Percentiles rank a stretch among this genome's conserved stretches.
These are phyloP conservation scores for Petrolisthes manimaculis DNA, from an alignment of 2,888 invertebrate genomes.

Conservation along the genomic window DNA sequence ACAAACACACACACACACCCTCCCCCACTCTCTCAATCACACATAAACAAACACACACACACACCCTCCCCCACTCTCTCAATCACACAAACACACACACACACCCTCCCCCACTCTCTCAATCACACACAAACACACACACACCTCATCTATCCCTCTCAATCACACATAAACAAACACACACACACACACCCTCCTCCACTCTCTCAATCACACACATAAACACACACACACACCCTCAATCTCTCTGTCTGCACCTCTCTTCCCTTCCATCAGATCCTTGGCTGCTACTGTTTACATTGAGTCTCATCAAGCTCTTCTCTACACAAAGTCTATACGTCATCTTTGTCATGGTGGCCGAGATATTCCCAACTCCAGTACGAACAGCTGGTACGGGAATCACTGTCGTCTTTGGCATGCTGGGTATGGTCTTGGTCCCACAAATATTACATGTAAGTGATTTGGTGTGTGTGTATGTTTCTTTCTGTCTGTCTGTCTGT, in stretches of 20 bases:
- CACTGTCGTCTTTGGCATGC: constrained; percentile 45
- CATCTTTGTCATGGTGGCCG: constrained; percentile 40
- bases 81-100: too few species aligned
- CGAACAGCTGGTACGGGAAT: constrained; percentile 51
- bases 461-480: too few species aligned
- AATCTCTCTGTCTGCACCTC: too few species aligned
- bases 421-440: constrained; percentile 33
- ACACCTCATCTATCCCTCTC: too few species aligned
- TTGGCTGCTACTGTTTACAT: constrained; percentile 27
- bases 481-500: too few species aligned
- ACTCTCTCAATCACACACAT: background rate
- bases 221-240: background rate
- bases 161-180: too few species aligned
- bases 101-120: too few species aligned
- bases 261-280: constrained; percentile 26
- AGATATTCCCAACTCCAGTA: constrained; percentile 61
- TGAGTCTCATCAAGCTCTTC: constrained; percentile 46
- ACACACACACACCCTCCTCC: too few species aligned
- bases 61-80: too few species aligned
- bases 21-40: too few species aligned
- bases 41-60: too few species aligned
- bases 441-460: constrained; percentile 44
- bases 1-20: too few species aligned
- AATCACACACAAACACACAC: background rate
- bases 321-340: constrained; percentile 32